Evolutionary conservation across 2,113 vertebrate genomes (phyloP), one percentile per base, ranked within the genome.

Genomic region (Melanerpes aurifrons): DNA sequence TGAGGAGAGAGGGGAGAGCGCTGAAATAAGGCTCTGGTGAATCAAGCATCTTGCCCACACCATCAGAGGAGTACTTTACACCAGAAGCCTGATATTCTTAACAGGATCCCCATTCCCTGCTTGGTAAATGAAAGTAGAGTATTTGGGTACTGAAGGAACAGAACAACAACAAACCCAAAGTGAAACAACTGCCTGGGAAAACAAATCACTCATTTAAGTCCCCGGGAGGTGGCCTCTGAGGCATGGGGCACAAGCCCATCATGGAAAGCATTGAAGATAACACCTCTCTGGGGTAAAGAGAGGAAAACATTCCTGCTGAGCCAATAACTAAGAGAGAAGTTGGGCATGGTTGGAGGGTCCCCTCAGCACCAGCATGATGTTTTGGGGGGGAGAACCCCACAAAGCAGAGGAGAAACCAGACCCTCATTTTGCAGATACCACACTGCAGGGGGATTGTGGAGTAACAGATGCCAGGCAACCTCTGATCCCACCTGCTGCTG

Each of bases 261-360:
- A 48, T 1, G 22, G 56, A 59, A 74, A 82, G 8, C 3, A 1
- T 45, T 64, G 6, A 45, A 80, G 32, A 7, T 6, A 73, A 20
- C 28, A 47, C 31, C 25, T 11, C 43, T 61, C 61, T 10, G 2
- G 7, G 28, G 68, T 3, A 1, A 73, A 59, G 22, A 48, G 50
- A 15, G 71, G 40, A 57, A 66, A 86, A 10, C 57, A 43, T 16
- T 64, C 35, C 35, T 77, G 63, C 35, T 26, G 18, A 71, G n/a
- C 13, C 7, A 2, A 15, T 8, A 62, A 59, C 10, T 2, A 21
- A 9, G 47, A 29, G 19, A 18, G 31, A 62, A 69, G 24, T 26
- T n/a, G 26, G 15, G 31, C 40, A 11, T 0, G 0, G 18, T 0
- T 8, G 24, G 16, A 77, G 19, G 7, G 20, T 63, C 0, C 9